These are phyloP conservation scores for Pseudococcus viburni DNA, from an alignment of 2,888 invertebrate species.

Conservation along the genomic window DNA sequence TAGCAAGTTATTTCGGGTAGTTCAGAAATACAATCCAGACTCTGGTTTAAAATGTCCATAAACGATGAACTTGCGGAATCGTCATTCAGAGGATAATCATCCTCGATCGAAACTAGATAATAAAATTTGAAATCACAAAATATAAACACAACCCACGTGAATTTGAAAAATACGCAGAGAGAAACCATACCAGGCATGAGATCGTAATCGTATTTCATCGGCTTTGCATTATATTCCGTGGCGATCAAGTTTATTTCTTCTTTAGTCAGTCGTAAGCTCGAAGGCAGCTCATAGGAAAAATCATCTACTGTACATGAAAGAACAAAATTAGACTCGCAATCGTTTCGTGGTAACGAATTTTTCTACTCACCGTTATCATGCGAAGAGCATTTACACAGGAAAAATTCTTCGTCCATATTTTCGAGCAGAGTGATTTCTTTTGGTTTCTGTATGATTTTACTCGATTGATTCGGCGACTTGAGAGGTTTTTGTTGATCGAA, in stretches of 20 bases:
- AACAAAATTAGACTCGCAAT: not conserved
- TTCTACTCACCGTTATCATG: not conserved
- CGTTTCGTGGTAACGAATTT: not conserved
- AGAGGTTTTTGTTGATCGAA: not conserved
- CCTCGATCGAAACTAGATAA: not conserved
- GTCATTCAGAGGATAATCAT: not conserved
- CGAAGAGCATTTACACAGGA: not conserved
- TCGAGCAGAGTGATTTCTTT: not conserved
- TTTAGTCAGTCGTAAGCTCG: not conserved
- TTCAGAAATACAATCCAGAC: not conserved
- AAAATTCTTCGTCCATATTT: not conserved
- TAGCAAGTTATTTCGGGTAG: not conserved
- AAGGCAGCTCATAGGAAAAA: not conserved
- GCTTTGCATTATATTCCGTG: not conserved
- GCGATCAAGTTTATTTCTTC: conserved; percentile 13
- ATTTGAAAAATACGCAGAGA: not conserved
- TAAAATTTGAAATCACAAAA: not conserved
- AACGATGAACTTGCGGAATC: not conserved
- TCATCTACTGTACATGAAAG: not conserved
- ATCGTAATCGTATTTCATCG: not conserved
- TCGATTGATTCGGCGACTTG: not conserved
- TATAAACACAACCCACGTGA: not conserved
- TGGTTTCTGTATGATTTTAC: not conserved
- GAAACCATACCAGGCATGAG: not conserved
- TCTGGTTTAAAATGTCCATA: conserved; percentile 13